These are phyloP conservation scores for Coregonus clupeaformis DNA, from an alignment of 2,113 vertebrate species.

Conservation along the genomic window DNA sequence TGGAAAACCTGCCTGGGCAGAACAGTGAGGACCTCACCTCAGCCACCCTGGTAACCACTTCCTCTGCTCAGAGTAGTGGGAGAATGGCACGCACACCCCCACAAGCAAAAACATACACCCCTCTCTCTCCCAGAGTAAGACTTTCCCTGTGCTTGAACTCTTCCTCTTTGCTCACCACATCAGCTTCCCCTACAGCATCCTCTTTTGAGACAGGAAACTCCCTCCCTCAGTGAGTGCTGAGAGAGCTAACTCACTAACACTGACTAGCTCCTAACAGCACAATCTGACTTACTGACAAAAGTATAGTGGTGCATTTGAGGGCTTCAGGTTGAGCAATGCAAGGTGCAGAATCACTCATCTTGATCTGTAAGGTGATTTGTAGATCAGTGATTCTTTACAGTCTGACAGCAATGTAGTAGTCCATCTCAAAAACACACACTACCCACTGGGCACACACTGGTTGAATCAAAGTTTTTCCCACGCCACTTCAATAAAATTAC, in stretches of 20 bases:
- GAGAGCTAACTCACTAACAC: background rate
- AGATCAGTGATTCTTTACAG: no score
- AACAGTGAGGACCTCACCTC: background rate
- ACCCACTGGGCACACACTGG: no score
- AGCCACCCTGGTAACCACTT: background rate
- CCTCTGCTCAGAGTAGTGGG: background rate
- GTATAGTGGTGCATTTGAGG: background rate
- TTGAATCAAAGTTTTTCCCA: no score
- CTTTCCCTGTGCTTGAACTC: background rate
- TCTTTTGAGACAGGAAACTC: constrained; percentile 44
- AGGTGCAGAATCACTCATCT: no score
- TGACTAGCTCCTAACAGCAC: background rate
- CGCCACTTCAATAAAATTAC: no score
- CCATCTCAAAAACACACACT: no score
- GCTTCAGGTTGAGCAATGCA: no score
- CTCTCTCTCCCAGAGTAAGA: background rate
- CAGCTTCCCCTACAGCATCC: constrained; percentile 28
- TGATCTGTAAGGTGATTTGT: no score
- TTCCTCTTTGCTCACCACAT: background rate
- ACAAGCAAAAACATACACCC: background rate
- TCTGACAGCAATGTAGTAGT: no score
- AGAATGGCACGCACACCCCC: background rate
- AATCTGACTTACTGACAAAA: background rate
- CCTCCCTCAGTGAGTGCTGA: constrained; percentile 24
- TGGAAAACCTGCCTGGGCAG: background rate